phyloP scores from a whole-genome alignment of 2,113 vertebrate species.

The Hemibagrus wyckioides region DNA sequence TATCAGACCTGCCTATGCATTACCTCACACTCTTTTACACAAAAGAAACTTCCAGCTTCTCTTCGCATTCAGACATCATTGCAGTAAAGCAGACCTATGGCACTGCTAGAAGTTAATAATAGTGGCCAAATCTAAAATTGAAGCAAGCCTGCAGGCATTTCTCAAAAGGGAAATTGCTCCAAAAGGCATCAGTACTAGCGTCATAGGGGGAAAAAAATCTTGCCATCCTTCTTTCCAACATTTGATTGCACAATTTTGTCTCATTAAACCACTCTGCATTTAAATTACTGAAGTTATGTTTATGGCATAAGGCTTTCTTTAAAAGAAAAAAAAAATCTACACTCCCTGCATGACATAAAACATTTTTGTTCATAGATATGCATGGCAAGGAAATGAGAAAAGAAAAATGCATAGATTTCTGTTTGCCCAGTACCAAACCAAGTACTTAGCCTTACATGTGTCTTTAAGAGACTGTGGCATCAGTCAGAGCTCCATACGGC shows the following conservation, averaged over 20 bases:
- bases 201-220: neutral
- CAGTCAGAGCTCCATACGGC: constrained; percentile 14
- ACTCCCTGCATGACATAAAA: neutral
- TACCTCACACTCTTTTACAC: neutral
- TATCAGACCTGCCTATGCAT: neutral
- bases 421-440: neutral
- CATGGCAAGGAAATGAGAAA: neutral
- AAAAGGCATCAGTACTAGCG: neutral
- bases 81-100: neutral
- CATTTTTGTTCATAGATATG: neutral
- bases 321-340: neutral
- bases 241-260: neutral
- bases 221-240: neutral
- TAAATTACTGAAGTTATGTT: neutral
- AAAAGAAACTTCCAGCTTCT: neutral
- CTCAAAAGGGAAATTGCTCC: neutral
- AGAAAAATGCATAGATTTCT: neutral
- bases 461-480: constrained; percentile 22
- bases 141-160: neutral
- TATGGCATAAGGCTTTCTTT: neutral
- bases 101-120: neutral
- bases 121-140: constrained; percentile 3
- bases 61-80: neutral
- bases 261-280: constrained; percentile 8
- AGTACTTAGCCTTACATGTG: neutral